Evolutionary conservation across 1,140 invertebrate genomes (phyloP).

Genomic region (Tyrophagus putrescentiae): DNA sequence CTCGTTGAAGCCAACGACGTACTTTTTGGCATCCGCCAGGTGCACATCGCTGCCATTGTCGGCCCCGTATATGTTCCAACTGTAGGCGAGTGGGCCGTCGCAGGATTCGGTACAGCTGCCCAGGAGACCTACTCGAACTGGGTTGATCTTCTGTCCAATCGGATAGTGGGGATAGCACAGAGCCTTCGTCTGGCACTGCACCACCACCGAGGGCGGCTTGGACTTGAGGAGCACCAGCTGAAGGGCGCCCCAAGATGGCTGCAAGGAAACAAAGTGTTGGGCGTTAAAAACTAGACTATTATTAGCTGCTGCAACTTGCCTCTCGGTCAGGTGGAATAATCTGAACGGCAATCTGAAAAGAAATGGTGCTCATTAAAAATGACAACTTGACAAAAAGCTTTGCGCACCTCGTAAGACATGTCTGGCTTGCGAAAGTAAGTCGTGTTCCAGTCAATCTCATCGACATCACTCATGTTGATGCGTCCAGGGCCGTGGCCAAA

Average conservation of each 20-base stretch:
- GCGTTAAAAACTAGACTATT: too few relatives aligned
- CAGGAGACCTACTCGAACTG: constrained; percentile 29
- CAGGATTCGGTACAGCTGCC: constrained; percentile 29
- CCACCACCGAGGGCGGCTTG: constrained; percentile 27
- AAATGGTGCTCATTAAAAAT: too few relatives aligned
- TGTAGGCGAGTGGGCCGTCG: constrained; percentile 28
- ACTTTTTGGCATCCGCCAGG: constrained; percentile 27
- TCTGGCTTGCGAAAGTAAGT: constrained; percentile 26
- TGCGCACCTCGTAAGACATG: constrained; percentile 29
- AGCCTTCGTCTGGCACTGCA: constrained; percentile 29
- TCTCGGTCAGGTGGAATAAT: constrained; percentile 28
- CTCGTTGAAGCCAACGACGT: constrained; percentile 28
- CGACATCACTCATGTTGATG: constrained; percentile 24
- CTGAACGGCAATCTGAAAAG: constrained; percentile 27
- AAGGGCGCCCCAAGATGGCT: constrained; percentile 28
- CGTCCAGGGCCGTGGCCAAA: constrained; percentile 29
- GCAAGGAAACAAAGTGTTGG: too few relatives aligned
- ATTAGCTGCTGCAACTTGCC: too few relatives aligned
- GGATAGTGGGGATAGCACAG: constrained; percentile 29
- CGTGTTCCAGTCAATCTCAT: constrained; percentile 27
- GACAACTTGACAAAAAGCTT: too few relatives aligned
- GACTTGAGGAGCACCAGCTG: constrained; percentile 29
- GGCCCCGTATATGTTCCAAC: constrained; percentile 30
- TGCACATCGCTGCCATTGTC: constrained; percentile 27
- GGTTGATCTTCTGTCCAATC: constrained; percentile 31